Conservation (phyloP, 2,888 invertebrate species). For the Drosophila subquinaria region DNA sequence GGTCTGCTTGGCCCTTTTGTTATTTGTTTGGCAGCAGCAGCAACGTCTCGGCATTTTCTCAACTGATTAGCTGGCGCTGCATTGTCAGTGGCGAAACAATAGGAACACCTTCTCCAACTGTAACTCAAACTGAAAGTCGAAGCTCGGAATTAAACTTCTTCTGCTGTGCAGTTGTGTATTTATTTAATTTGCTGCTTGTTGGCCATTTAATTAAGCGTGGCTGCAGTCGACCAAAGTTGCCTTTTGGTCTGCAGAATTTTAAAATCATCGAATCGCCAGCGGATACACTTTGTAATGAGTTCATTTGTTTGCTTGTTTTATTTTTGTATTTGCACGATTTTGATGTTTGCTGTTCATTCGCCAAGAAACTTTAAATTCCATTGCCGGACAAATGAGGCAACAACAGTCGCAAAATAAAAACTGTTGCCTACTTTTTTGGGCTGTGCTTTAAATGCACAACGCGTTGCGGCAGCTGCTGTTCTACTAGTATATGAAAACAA, state of each 20-base stretch:
- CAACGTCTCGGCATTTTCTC: conserved; percentile 65
- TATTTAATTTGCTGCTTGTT: conserved; percentile 68
- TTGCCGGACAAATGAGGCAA: conserved; percentile 36
- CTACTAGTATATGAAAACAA: conserved; percentile 36
- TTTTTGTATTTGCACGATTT: conserved; percentile 8
- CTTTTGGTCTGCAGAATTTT: conserved; percentile 55
- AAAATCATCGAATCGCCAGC: conserved; percentile 69
- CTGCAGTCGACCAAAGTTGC: conserved; percentile 61
- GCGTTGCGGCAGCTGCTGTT: conserved; percentile 40
- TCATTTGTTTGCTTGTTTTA: conserved; percentile 43
- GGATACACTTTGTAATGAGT: conserved; percentile 73
- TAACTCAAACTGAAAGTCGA: not conserved
- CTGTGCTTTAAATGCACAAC: conserved; percentile 69
- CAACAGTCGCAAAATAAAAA: conserved; percentile 22
- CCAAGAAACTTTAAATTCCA: conserved; percentile 50
- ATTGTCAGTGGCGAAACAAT: conserved; percentile 69
- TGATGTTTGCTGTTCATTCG: conserved; percentile 15
- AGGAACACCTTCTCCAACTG: conserved; percentile 19
- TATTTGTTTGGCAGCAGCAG: conserved; percentile 32
- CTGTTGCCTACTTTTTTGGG: conserved; percentile 29
- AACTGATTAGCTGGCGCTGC: conserved; percentile 73
- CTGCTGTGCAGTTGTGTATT: conserved; percentile 51
- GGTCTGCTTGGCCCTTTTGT: conserved; percentile 60
- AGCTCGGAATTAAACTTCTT: not conserved
- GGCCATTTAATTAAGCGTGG: conserved; percentile 75